phyloP scores from a whole-genome alignment of 2,797 vertebrate genomes.

The Eulemur rubriventer region DNA sequence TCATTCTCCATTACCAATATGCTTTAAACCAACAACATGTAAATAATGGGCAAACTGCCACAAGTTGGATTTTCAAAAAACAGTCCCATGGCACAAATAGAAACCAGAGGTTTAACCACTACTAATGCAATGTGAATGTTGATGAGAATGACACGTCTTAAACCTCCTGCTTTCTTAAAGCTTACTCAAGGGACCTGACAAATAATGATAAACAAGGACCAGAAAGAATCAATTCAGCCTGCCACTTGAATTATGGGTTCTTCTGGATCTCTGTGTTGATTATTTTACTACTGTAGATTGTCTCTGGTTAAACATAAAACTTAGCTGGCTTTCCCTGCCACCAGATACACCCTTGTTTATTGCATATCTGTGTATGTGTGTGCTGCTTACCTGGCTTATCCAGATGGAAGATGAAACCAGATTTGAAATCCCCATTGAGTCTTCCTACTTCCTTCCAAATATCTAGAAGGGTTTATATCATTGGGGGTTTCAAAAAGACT shows the following conservation, averaged over 20 bases:
- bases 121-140: constrained; percentile 46
- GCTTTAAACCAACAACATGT: constrained; percentile 47
- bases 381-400: background rate
- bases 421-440: background rate
- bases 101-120: constrained; percentile 62
- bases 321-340: background rate
- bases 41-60: constrained; percentile 63
- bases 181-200: constrained; percentile 3
- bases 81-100: constrained; percentile 53
- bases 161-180: constrained; percentile 16
- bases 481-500: background rate
- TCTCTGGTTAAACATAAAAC: constrained; percentile 47
- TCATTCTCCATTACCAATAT: constrained; percentile 42
- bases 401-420: constrained; percentile 25
- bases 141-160: constrained; percentile 39
- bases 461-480: background rate
- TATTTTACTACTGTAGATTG: constrained; percentile 13
- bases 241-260: constrained; percentile 13
- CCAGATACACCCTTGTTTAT: background rate
- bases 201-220: constrained; percentile 34
- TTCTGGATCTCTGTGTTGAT: background rate
- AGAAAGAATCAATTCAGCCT: constrained; percentile 53
- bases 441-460: background rate
- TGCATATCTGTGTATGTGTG: background rate
- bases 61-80: constrained; percentile 54